These are phyloP conservation scores for Tipula unca DNA, from an alignment of 2,888 invertebrate species.

Conservation along the genomic window DNA sequence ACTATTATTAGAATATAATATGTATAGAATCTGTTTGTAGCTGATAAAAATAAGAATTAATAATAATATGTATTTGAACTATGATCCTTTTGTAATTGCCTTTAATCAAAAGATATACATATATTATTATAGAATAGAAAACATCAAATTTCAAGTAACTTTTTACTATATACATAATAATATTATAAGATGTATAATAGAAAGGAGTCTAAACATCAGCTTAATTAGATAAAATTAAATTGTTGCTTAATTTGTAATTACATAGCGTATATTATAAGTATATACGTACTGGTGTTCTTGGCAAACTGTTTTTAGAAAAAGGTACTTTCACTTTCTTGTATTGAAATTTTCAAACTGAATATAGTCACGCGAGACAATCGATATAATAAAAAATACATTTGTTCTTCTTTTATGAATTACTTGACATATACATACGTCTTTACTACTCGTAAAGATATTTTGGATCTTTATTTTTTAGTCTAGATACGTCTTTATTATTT, in stretches of 20 bases:
- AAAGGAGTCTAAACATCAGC: too few species aligned
- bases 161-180: too few species aligned
- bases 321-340: neutral
- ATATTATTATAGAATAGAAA: neutral
- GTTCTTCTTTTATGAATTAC: neutral
- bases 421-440: too few species aligned
- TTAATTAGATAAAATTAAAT: neutral
- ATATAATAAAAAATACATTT: neutral
- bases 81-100: neutral
- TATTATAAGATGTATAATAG: too few species aligned
- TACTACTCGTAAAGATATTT: neutral
- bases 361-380: neutral
- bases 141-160: too few species aligned
- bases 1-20: neutral
- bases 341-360: neutral
- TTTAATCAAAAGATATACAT: neutral
- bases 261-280: too few species aligned
- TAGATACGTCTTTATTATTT: neutral
- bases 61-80: neutral
- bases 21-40: neutral
- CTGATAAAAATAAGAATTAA: neutral
- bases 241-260: neutral
- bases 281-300: neutral
- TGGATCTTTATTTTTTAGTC: neutral
- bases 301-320: neutral